Conservation (phyloP, 1,140 invertebrate genomes). For the Lepidotrigona ventralis region DNA sequence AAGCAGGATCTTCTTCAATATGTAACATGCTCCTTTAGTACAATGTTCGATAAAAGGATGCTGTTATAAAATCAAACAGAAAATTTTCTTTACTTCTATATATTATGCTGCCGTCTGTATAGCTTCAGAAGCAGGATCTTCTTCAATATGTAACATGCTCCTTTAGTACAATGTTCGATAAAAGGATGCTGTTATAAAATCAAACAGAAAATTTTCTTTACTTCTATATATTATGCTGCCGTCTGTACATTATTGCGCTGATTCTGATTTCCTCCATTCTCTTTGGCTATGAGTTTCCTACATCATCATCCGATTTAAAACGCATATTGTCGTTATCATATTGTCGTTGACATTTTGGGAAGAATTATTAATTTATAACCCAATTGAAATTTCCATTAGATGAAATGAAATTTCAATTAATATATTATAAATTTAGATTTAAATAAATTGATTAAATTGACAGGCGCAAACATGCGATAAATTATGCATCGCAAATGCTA, state of each 20-base stretch:
- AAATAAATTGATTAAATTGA: background rate
- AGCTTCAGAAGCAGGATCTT: constrained; percentile 21
- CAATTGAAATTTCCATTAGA: background rate
- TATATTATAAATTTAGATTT: background rate
- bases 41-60: constrained; percentile 44
- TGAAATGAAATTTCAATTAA: background rate
- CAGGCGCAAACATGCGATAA: background rate
- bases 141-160: constrained; percentile 29
- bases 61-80: constrained; percentile 14
- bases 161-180: constrained; percentile 35
- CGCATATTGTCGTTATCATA: too few relatives aligned
- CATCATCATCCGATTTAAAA: background rate
- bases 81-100: constrained; percentile 28
- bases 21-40: constrained; percentile 12
- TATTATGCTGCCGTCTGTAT: constrained; percentile 17
- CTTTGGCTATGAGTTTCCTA: background rate
- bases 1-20: constrained; percentile 33
- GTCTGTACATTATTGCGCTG: constrained; percentile 23
- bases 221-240: constrained; percentile 19
- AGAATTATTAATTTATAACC: background rate
- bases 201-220: constrained; percentile 33
- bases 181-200: constrained; percentile 29
- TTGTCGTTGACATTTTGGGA: background rate
- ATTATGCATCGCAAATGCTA: background rate
- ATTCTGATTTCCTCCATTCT: constrained; percentile 20